Evolutionary conservation across 2,888 invertebrate genomes (phyloP).

Genomic region (Eurois occulta): DNA sequence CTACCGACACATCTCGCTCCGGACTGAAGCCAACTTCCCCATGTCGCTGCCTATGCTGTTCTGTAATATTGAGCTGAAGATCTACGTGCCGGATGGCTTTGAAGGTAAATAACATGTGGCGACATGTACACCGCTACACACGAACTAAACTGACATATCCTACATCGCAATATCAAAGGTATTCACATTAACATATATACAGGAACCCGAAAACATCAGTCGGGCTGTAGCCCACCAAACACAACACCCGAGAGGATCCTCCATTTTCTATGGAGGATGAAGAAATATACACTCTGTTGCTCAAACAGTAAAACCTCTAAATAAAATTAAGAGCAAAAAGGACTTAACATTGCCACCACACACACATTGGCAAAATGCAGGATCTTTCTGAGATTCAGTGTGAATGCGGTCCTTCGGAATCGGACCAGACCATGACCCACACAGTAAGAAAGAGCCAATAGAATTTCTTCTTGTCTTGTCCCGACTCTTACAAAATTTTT

Average conservation of each 20-base stretch:
- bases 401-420: neutral
- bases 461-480: neutral
- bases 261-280: neutral
- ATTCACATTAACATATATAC: too few relatives aligned
- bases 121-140: neutral
- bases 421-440: neutral
- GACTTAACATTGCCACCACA: neutral
- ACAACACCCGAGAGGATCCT: neutral
- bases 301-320: neutral
- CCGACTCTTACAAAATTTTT: neutral
- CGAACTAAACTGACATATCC: neutral
- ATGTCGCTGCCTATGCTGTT: slow-evolving; percentile 99
- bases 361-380: neutral
- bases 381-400: neutral
- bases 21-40: slow-evolving; percentile 99
- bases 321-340: neutral
- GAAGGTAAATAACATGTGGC: slow-evolving; percentile 92
- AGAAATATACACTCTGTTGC: neutral
- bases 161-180: neutral
- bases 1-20: slow-evolving; percentile 98
- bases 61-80: slow-evolving; percentile 99
- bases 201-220: neutral
- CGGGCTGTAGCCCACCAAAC: neutral
- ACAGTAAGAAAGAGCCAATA: neutral
- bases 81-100: slow-evolving; percentile 99